Base-by-base conservation (phyloP, 2,797 vertebrate species). In the Loriculus beryllinus region DNA sequence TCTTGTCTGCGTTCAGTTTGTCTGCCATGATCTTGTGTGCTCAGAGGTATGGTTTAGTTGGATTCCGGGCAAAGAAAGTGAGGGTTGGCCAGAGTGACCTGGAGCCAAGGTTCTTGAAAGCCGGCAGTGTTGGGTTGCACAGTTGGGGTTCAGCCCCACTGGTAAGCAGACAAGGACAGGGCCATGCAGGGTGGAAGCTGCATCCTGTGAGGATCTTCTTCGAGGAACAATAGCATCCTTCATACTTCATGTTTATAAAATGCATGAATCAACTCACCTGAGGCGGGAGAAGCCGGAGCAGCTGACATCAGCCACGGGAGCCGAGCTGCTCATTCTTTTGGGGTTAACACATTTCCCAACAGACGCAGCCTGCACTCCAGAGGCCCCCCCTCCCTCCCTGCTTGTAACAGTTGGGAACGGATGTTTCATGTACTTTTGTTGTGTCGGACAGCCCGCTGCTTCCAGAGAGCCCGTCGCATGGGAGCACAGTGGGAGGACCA, bases 251-350 rank as follows among this genome's bases (percentile, higher is more conserved):
- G 9, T 69, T 62, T 87, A 48, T 91, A 71, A 89, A 88, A 91
- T 13, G 37, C 25, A 28, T 95, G 88, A 95, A 95, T 95, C 94
- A 96, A 79, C 59, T 92, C 78, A 95, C 90, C 88, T 88, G 82
- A 85, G 92, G 88, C 85, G 70, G 90, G 42, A 94, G 80, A 81
- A 88, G 82, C 68, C 48, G 92, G 67, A 90, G 75, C 88, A 79
- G 75, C 76, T 96, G 85, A 90, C 81, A 60, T 88, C 83, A 92
- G 19, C 75, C 9, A 0, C 5, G 0, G 80, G 42, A 93, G 57
- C 81, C 0, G 10, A 82, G 83, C 21, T 2, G 10, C 80, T 82
- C 84, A 75, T 95, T 91, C 93, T 82, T 95, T 75, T 0, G 0
- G 67, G 31, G 35, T 91, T 87, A 91, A 40, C 2, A 0, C 56